Evolutionary conservation across 1,140 invertebrate species (phyloP), one percentile per base, ranked within the genome.

Genomic region (Schlechtendalia chinensis): DNA sequence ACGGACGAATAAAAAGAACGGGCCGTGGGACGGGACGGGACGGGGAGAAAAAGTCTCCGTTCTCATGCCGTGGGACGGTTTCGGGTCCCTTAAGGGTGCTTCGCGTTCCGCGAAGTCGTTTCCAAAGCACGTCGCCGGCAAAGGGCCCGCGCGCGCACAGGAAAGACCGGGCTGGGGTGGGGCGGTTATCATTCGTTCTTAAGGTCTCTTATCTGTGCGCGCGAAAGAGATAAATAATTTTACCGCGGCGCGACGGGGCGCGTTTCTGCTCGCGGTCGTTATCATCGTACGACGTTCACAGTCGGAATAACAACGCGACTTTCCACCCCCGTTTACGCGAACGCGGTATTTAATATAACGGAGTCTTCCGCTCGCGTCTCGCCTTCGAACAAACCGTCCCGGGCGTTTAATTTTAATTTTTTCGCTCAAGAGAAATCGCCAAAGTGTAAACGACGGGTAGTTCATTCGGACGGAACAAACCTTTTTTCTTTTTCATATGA

Each of bases 201-300:
- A 69, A 69, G 22, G n/a, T 69, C 39, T 69, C 39, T 69, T 47
- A 69, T 69, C 39, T 69, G 17, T 69, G 47, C 32, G 47, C 32
- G 32, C 22, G 47, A 69, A 69, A 69, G 22, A 47, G 65, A 69
- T 69, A 69, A 47, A 69, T 69, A 69, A 69, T 69, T 69, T 24
- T 47, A 69, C 45, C 22, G n/a, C 32, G 29, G 6, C 19, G 19
- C 10, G n/a, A 12, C 32, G 32, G 16, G 3, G 32, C 32, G 32
- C 32, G 39, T 67, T 67, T 63, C 17, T 16, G 11, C 22, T 19
- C 32, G n/a, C 16, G 63, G 39, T 67, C 19, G 22, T 67, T 39
- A 65, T 22, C 17, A 67, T 67, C 12, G 0, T 45, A 22, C 32
- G 32, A 39, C 8, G 32, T 8, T 39, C 32, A 5, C n/a, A 39